Conservation (phyloP, 2,888 invertebrate genomes). For the Venusia cambrica region DNA sequence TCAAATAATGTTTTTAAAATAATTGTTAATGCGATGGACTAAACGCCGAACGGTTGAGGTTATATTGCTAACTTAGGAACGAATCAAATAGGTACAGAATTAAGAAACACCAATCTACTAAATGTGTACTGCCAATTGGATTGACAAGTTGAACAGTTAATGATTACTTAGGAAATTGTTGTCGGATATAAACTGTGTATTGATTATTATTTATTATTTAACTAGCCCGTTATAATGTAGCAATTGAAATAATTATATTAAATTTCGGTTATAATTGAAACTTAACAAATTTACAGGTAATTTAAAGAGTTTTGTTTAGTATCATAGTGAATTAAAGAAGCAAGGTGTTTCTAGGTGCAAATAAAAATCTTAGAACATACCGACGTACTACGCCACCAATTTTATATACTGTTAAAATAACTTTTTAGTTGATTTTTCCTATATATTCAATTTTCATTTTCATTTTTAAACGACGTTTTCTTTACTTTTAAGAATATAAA, state of each 20-base stretch:
- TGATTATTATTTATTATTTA: slow-evolving; percentile 11
- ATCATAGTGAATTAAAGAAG: no score
- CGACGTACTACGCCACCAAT: no score
- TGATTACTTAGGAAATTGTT: slow-evolving; percentile 1
- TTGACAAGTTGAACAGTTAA: not conserved
- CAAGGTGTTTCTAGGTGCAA: no score
- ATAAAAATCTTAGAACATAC: no score
- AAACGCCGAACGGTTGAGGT: slow-evolving; percentile 37
- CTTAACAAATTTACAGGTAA: no score
- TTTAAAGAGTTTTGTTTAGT: no score
- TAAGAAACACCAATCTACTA: slow-evolving; percentile 3
- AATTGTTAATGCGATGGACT: slow-evolving; percentile 27
- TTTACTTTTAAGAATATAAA: no score
- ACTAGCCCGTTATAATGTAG: slow-evolving; percentile 14
- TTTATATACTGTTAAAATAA: no score
- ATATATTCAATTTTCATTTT: no score
- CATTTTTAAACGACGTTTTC: no score
- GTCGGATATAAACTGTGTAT: slow-evolving; percentile 6
- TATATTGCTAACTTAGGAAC: slow-evolving; percentile 30
- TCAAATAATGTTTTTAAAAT: slow-evolving; percentile 22
- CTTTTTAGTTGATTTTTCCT: no score
- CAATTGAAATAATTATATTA: slow-evolving; percentile 10
- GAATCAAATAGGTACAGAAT: slow-evolving; percentile 9
- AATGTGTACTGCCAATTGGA: slow-evolving; percentile 8
- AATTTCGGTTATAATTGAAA: no score